Conservation (phyloP, 2,888 invertebrate species). For the Deroplatys truncata region DNA sequence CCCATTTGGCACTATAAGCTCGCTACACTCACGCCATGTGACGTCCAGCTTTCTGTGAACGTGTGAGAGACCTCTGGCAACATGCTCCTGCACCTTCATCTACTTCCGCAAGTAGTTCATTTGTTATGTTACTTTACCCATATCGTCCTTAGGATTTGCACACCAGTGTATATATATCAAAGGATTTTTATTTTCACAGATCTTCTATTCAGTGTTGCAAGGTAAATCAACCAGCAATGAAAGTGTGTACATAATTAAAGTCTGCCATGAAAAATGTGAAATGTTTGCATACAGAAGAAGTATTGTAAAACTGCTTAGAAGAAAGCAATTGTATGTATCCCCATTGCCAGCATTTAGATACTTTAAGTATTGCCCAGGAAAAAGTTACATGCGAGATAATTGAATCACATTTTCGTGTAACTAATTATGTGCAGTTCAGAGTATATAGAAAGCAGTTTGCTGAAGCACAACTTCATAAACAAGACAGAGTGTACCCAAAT, state of each 20-base stretch:
- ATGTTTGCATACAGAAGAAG: not conserved
- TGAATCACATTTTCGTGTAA: not conserved
- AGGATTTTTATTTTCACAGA: not conserved
- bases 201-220: not conserved
- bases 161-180: not conserved
- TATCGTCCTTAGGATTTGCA: no score
- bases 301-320: not conserved
- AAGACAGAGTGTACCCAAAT: not conserved
- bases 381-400: not conserved
- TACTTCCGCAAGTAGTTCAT: no score
- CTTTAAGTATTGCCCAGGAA: not conserved
- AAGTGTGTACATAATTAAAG: not conserved
- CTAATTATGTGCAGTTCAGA: not conserved
- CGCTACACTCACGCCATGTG: no score
- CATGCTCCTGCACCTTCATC: no score
- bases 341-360: no score
- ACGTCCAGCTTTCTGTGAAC: no score
- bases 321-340: not conserved
- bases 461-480: not conserved
- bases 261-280: not conserved
- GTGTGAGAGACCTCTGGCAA: no score
- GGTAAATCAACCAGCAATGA: no score
- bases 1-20: no score
- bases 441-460: not conserved
- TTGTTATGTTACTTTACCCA: no score